Evolutionary conservation across 2,797 vertebrate species (phyloP).

Genomic region (Ataeniobius toweri): DNA sequence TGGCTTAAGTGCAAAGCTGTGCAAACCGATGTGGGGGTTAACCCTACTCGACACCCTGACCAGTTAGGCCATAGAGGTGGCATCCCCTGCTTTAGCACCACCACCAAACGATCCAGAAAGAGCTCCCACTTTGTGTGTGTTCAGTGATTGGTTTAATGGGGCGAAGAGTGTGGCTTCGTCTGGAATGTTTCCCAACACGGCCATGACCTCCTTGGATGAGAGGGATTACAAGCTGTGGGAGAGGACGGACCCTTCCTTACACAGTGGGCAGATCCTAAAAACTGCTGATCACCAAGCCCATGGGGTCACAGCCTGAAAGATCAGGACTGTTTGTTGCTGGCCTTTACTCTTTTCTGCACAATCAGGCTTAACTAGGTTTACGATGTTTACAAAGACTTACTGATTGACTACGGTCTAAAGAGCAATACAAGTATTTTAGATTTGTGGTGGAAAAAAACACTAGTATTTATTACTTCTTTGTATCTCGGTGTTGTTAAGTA

Average conservation of each 20-base stretch:
- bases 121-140: constrained; percentile 55
- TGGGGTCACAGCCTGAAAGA: constrained; percentile 21
- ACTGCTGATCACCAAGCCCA: constrained; percentile 43
- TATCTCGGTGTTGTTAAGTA: constrained; percentile 1
- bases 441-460: neutral
- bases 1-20: constrained; percentile 30
- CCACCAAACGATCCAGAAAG: constrained; percentile 27
- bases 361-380: constrained; percentile 26
- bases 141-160: constrained; percentile 62
- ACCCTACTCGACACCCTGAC: constrained; percentile 28
- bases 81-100: constrained; percentile 16
- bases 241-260: constrained; percentile 39
- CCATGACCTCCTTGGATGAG: constrained; percentile 60
- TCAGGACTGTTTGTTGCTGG: constrained; percentile 20
- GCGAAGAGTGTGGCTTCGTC: constrained; percentile 48
- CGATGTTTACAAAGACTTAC: constrained; percentile 24
- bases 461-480: neutral
- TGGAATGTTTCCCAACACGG: constrained; percentile 59
- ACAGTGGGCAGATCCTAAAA: constrained; percentile 36
- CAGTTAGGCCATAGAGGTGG: constrained; percentile 15
- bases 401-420: constrained; percentile 13
- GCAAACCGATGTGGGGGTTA: constrained; percentile 31
- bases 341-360: constrained; percentile 18
- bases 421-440: constrained; percentile 20
- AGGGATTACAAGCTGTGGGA: constrained; percentile 65